Conservation (phyloP, 2,113 vertebrate genomes). For the Passerina amoena region DNA sequence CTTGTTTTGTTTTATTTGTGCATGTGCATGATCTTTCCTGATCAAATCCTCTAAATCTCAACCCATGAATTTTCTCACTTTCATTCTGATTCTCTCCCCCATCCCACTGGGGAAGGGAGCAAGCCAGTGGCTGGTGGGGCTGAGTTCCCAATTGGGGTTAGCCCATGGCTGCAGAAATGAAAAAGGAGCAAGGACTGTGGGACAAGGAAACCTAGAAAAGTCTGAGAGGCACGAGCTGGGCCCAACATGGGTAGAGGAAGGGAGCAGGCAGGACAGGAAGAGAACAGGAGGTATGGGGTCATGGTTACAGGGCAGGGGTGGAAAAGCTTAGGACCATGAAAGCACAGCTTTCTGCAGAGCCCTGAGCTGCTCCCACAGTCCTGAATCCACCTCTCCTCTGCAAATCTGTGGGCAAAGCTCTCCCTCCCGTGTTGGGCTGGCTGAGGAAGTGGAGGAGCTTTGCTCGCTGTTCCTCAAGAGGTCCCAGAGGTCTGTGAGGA, state of each 20-base stretch:
- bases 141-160: neutral
- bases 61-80: neutral
- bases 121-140: neutral
- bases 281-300: neutral
- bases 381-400: neutral
- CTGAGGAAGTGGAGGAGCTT: neutral
- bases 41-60: neutral
- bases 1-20: neutral
- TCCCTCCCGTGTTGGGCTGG: neutral
- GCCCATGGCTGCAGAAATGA: neutral
- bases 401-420: fast-evolving
- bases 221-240: neutral
- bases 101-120: neutral
- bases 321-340: neutral
- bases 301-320: neutral
- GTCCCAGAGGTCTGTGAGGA: neutral
- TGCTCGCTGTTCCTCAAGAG: neutral
- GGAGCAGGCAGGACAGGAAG: neutral
- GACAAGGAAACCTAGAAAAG: neutral
- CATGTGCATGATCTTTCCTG: neutral
- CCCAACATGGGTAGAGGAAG: neutral
- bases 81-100: neutral
- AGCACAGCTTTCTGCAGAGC: neutral
- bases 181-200: neutral
- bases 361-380: neutral